Percentiles rank a stretch among this genome's conserved stretches.
Evolutionary conservation across 2,888 invertebrate species (phyloP).

Genomic region (Aphodius sticticus): DNA sequence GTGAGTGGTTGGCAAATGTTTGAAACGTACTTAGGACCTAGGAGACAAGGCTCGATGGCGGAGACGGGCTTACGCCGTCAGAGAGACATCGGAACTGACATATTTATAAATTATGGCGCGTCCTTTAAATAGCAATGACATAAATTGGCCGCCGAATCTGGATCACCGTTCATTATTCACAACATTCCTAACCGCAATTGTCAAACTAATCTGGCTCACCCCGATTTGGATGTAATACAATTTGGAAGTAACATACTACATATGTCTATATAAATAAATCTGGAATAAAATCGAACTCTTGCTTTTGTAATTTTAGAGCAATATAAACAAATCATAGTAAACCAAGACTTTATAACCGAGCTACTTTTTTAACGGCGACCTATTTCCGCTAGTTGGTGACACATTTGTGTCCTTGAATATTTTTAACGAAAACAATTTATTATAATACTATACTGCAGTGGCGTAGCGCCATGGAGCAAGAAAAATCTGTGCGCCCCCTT

Average conservation of each 20-base stretch:
- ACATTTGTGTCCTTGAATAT: too few relatives aligned
- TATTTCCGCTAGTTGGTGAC: too few relatives aligned
- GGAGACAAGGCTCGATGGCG: not conserved
- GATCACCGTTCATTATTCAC: not conserved
- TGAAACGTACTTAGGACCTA: not conserved
- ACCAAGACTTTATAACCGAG: too few relatives aligned
- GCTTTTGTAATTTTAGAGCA: too few relatives aligned
- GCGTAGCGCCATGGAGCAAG: too few relatives aligned
- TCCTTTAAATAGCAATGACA: constrained; percentile 4
- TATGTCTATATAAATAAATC: too few relatives aligned
- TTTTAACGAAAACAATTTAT: too few relatives aligned
- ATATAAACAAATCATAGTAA: too few relatives aligned
- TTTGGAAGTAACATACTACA: not conserved
- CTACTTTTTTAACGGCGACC: too few relatives aligned
- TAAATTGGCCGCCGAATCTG: not conserved
- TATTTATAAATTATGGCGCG: not conserved
- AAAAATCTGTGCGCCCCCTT: too few relatives aligned
- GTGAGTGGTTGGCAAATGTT: not conserved
- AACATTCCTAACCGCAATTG: not conserved
- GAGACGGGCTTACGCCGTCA: not conserved
- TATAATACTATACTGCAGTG: too few relatives aligned
- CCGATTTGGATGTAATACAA: not conserved
- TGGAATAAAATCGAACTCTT: too few relatives aligned
- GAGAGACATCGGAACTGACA: not conserved
- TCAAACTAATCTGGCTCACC: not conserved